Percentiles rank a stretch among this genome's conserved stretches.
phyloP scores from a whole-genome alignment of 2,113 vertebrate genomes.

The Mus pahari region DNA sequence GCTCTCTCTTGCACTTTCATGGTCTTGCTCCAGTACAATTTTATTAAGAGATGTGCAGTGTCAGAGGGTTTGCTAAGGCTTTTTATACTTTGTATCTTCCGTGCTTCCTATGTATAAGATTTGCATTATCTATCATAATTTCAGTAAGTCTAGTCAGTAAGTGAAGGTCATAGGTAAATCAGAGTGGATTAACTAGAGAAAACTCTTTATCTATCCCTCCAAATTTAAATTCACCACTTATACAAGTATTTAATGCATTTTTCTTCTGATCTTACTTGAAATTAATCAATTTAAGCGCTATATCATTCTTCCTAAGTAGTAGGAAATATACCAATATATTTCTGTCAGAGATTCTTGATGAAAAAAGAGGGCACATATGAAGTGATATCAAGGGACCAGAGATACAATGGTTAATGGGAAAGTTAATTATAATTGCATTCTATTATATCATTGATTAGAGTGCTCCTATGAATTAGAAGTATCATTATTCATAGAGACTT shows the following conservation, averaged over 20 bases:
- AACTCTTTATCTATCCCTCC: background rate
- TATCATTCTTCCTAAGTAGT: conserved; percentile 11
- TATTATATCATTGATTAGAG: conserved; percentile 72
- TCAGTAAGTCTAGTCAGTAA: background rate
- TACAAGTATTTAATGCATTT: background rate
- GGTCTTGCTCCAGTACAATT: background rate
- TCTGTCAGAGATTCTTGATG: conserved; percentile 7
- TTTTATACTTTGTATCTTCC: background rate
- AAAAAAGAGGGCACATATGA: conserved; percentile 50
- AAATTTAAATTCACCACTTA: background rate
- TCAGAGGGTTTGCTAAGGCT: background rate
- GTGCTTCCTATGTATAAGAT: background rate
- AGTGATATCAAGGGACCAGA: conserved; percentile 61
- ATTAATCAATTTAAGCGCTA: conserved; percentile 23
- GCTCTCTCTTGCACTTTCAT: background rate
- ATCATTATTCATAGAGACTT: conserved; percentile 66
- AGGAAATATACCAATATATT: conserved; percentile 48
- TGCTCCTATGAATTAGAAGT: conserved; percentile 64
- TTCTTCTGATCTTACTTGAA: conserved; percentile 33
- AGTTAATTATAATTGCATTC: conserved; percentile 76
- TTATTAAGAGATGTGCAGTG: background rate
- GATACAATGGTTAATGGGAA: conserved; percentile 67
- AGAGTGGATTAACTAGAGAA: background rate
- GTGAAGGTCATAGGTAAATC: background rate
- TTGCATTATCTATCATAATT: conserved; percentile 33